Evolutionary conservation across 1,140 invertebrate genomes (phyloP).

Genomic region (Aleiodes sp.): DNA sequence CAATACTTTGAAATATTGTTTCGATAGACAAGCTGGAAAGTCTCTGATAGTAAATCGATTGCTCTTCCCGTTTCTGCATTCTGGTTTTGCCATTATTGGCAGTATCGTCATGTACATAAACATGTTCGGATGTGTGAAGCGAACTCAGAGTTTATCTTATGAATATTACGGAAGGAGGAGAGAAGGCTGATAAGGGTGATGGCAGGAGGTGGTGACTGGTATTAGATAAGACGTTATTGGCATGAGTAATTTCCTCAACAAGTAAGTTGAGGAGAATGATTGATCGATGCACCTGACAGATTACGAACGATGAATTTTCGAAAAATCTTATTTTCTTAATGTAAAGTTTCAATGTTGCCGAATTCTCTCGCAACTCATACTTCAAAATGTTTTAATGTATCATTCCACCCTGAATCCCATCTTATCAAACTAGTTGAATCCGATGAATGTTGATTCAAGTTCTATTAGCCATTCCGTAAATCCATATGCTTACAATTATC

Average conservation of each 20-base stretch:
- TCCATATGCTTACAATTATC: conserved; percentile 3
- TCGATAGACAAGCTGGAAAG: no score
- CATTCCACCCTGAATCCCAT: background rate
- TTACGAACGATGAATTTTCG: no score
- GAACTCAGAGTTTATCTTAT: background rate
- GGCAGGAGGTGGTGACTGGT: background rate
- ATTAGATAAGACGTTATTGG: background rate
- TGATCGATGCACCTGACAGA: no score
- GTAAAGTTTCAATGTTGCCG: no score
- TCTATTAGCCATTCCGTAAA: no score
- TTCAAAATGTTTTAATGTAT: no score
- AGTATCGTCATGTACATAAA: background rate
- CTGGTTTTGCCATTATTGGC: conserved; percentile 1
- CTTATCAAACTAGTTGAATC: background rate
- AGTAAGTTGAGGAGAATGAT: background rate
- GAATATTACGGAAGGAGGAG: background rate
- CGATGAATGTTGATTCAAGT: background rate
- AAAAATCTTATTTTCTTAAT: no score
- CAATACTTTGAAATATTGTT: no score
- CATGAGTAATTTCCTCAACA: background rate
- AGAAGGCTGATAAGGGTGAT: background rate
- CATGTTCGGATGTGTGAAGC: background rate
- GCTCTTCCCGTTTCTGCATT: background rate
- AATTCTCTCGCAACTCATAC: no score
- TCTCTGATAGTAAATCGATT: background rate